Evolutionary conservation across 1,140 invertebrate genomes (phyloP), one percentile per base, ranked within the genome.

Genomic region (Anoplolepis gracilipes): DNA sequence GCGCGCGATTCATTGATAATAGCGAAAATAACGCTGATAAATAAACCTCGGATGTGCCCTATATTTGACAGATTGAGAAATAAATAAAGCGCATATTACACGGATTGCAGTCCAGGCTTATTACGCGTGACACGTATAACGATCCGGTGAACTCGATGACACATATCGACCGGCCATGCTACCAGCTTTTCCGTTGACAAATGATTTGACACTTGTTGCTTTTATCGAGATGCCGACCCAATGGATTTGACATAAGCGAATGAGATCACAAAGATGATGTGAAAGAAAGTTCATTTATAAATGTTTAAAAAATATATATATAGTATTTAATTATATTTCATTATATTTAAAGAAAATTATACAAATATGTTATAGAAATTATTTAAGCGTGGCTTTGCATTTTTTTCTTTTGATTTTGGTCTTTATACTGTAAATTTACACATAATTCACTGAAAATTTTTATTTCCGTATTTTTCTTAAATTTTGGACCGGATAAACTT

Each of bases 151-250:
- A 72, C 19, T 42, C 49, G 25, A 59, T 59, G 78, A 81, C 78
- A 72, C 16, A 25, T 16, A 69, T 30, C 33, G 33, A 55, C 19
- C 5, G 59, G 16, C 42, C 30, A 10, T 7, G 13, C 8, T 13
- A 11, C 25, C 64, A n/a, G 69, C 64, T 86, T 77, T 85, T 39
- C 59, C 70, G 53, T 88, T 86, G 84, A 82, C 84, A 72, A 84
- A 86, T 87, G 78, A 86, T 89, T 89, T 89, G 87, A 89, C 88
- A 89, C 87, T 89, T 89, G 88, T 89, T 89, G 88, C 88, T 89
- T 59, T 46, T 28, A 25, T 57, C 46, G 67, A 57, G n/a, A 55
- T 73, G 84, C 67, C 36, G 36, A 25, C 16, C 22, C 19, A 16
- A 11, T 5, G 10, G 10, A 76, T 53, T 46, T 22, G 11, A 46